These are phyloP conservation scores for Horisme vitalbata DNA, from an alignment of 2,888 invertebrate species.

Conservation along the genomic window DNA sequence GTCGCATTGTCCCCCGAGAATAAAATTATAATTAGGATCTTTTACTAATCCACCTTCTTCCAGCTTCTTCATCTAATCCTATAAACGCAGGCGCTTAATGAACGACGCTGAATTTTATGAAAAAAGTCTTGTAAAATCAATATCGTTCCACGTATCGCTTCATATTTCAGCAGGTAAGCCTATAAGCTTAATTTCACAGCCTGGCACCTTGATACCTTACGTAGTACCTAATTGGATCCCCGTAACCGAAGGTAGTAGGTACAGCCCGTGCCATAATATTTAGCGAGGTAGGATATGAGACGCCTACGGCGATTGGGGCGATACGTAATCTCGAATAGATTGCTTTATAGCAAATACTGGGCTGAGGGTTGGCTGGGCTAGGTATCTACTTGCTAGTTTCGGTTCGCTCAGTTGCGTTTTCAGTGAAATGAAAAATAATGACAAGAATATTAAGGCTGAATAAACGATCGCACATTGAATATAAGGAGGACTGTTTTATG, in stretches of 20 bases:
- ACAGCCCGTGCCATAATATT: conserved; percentile 4
- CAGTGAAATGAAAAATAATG: neutral
- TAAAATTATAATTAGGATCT: too few species aligned
- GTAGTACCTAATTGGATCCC: conserved; percentile 19
- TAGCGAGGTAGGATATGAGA: conserved; percentile 6
- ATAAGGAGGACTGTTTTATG: too few species aligned
- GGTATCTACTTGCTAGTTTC: neutral
- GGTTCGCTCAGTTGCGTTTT: neutral
- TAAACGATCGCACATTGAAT: too few species aligned
- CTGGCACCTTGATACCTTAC: conserved; percentile 12
- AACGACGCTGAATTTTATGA: conserved; percentile 2
- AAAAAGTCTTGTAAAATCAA: conserved; percentile 2
- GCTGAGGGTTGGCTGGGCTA: neutral
- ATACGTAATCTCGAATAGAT: conserved; percentile 17
- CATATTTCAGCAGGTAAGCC: conserved; percentile 7
- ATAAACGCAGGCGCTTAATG: too few species aligned
- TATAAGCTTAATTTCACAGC: conserved; percentile 17
- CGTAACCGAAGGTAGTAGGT: conserved; percentile 4
- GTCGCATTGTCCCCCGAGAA: too few species aligned
- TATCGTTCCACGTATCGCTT: conserved; percentile 13
- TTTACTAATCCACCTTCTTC: too few species aligned
- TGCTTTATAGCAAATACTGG: conserved; percentile 5
- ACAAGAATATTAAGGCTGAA: too few species aligned
- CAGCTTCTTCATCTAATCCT: neutral
- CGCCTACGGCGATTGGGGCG: conserved; percentile 4